These are phyloP conservation scores for Ochropacha duplaris DNA, from an alignment of 2,888 invertebrate species.

Conservation along the genomic window DNA sequence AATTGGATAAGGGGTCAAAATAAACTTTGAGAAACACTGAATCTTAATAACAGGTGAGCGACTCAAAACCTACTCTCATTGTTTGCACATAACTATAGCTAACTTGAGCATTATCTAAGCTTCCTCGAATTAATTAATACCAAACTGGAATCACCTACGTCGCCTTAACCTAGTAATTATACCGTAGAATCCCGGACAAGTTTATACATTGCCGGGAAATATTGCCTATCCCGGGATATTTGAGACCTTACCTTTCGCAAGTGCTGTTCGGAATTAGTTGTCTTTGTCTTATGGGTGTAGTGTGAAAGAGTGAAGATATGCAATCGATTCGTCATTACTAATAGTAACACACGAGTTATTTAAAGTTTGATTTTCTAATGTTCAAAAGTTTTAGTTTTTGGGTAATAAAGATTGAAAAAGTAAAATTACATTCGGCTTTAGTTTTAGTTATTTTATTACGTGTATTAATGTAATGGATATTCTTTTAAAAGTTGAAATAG, in stretches of 20 bases:
- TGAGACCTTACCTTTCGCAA: constrained; percentile 21
- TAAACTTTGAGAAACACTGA: not conserved
- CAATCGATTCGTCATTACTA: too few relatives aligned
- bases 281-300: not conserved
- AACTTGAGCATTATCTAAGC: constrained; percentile 1
- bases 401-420: not conserved
- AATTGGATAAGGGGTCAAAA: not conserved
- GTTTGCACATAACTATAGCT: not conserved
- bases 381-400: not conserved
- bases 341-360: not conserved
- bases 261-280: not conserved
- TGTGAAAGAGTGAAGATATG: not conserved
- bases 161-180: constrained; percentile 39
- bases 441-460: not conserved
- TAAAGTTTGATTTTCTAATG: not conserved
- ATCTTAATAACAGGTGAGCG: not conserved
- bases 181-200: constrained; percentile 24
- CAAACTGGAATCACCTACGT: constrained; percentile 33
- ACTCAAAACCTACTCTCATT: not conserved
- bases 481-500: not conserved
- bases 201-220: constrained; percentile 34
- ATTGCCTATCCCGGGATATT: constrained; percentile 10
- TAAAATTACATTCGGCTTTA: not conserved
- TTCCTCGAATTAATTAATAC: constrained; percentile 39
- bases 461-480: not conserved